Conservation (phyloP, 2,888 invertebrate species). For the Hydriomena furcata region DNA sequence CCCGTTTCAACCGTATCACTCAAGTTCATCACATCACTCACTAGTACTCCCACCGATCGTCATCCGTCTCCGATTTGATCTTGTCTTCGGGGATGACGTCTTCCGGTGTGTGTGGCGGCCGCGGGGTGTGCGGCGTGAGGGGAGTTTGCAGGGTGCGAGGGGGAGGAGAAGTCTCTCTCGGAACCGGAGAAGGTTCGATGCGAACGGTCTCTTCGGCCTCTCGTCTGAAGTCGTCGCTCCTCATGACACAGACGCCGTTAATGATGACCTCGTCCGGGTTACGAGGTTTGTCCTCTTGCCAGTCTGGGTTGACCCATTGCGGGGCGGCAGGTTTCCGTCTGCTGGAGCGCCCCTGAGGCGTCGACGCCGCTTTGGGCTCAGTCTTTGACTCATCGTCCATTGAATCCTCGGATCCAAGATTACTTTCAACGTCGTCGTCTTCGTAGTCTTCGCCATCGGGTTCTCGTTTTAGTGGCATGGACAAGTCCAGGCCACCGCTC, state of each 20-base stretch:
- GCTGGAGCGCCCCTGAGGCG: constrained; percentile 80
- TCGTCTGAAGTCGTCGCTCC: constrained; percentile 89
- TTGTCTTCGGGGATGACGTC: constrained; percentile 74
- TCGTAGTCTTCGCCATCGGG: constrained; percentile 91
- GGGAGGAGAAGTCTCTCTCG: constrained; percentile 71
- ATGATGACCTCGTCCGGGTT: constrained; percentile 92
- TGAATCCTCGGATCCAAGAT: constrained; percentile 88
- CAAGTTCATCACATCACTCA: constrained; percentile 16
- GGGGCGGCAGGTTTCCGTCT: constrained; percentile 97
- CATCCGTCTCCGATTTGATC: constrained; percentile 84
- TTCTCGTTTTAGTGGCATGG: constrained; percentile 92
- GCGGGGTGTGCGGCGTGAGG: constrained; percentile 46
- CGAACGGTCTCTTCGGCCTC: constrained; percentile 87
- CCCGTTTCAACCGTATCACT: constrained; percentile 48
- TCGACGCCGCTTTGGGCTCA: constrained; percentile 81
- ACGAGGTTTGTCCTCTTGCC: constrained; percentile 88
- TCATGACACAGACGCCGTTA: constrained; percentile 97
- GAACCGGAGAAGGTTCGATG: constrained; percentile 85
- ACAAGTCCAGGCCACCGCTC: constrained; percentile 93
- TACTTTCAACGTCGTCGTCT: constrained; percentile 90
- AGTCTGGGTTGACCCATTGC: constrained; percentile 98
- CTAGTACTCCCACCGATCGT: constrained; percentile 86
- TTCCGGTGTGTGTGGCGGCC: constrained; percentile 49
- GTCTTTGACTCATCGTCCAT: constrained; percentile 84
- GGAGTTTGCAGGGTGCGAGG: constrained; percentile 47